Evolutionary conservation across 2,797 vertebrate species (phyloP).

Genomic region (Lycodopsis pacificus): DNA sequence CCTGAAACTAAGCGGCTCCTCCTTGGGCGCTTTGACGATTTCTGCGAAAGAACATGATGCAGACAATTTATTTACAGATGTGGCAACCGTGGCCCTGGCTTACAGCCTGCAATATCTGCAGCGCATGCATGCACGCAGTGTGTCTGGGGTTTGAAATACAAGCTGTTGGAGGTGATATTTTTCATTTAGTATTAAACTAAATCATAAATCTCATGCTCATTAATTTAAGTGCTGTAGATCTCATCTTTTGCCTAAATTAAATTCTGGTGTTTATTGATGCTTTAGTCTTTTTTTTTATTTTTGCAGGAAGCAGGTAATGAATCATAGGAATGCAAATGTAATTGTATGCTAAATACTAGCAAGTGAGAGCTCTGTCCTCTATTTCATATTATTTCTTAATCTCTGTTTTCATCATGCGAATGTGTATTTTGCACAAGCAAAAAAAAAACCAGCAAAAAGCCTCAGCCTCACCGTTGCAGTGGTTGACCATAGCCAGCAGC

Average conservation of each 20-base stretch:
- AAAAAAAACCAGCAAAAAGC: neutral
- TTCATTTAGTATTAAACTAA: neutral
- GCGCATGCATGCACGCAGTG: slow-evolving; percentile 3
- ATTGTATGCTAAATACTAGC: neutral
- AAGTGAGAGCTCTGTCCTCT: neutral
- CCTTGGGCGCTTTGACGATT: slow-evolving; percentile 73
- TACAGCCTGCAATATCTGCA: slow-evolving; percentile 11
- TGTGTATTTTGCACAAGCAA: neutral
- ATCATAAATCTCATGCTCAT: slow-evolving; percentile 9
- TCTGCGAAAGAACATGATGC: slow-evolving; percentile 69
- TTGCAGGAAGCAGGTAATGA: slow-evolving; percentile 5
- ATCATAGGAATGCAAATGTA: slow-evolving; percentile 2
- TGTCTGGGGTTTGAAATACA: slow-evolving; percentile 35
- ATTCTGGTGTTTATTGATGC: slow-evolving; percentile 2
- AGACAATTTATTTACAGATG: slow-evolving; percentile 51
- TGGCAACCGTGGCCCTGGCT: slow-evolving; percentile 32
- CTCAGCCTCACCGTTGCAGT: slow-evolving; percentile 83
- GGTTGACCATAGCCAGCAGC: slow-evolving; percentile 82
- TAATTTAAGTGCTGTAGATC: slow-evolving; percentile 17
- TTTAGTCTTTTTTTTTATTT: slow-evolving; percentile 19
- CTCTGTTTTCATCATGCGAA: neutral
- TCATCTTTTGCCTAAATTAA: neutral
- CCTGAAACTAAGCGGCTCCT: slow-evolving; percentile 76
- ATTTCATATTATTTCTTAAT: neutral
- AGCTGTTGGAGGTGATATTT: slow-evolving; percentile 18